Base-by-base conservation (phyloP, 2,113 vertebrate species). In the Dendropsophus ebraccatus region DNA sequence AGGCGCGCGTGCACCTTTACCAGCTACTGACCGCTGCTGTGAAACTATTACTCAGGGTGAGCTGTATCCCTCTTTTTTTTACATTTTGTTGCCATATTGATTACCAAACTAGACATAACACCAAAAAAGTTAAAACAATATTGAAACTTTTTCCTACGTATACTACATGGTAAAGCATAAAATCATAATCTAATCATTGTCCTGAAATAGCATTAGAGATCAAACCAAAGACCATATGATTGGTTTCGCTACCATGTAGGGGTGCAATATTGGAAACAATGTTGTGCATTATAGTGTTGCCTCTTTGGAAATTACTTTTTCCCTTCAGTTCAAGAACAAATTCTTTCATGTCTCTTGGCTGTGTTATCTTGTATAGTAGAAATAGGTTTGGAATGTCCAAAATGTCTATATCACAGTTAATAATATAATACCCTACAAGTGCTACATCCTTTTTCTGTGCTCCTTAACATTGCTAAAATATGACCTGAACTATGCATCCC, bases 401-500 rank as follows among this genome's bases (percentile, higher is more conserved):
- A 65, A 65, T 14, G 14, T 67, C 13, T 4, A 4, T 32, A 17
- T 67, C 28, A 32, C 28, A 30, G 62, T 17, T 67, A 30, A 67
- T 67, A 67, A 67, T 67, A 32, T 32, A 67, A 67, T 67, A 32
- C 28, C 14, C 30, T 28, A 62, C 25, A 65, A 14, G 25, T 30
- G 28, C 25, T 65, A 30, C 1, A 16, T 30, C 21, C 65, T 37
- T 69, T 28, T 69, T 35, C 30, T 69, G 65, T 17, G 21, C 32
- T 69, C 65, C 25, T 7, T 21, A 69, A 37, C 65, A 35, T 35
- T 30, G 28, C 62, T 69, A 21, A 37, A 69, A 37, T 35, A 69
- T 69, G 65, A 69, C 65, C 17, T 37, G 32, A 69, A 21, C 65
- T 69, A 69, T 69, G 65, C 65, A 69, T 69, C 65, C 37, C 16